These are phyloP conservation scores for Semaprochilodus insignis DNA, from an alignment of 2,797 vertebrate genomes.

Conservation along the genomic window DNA sequence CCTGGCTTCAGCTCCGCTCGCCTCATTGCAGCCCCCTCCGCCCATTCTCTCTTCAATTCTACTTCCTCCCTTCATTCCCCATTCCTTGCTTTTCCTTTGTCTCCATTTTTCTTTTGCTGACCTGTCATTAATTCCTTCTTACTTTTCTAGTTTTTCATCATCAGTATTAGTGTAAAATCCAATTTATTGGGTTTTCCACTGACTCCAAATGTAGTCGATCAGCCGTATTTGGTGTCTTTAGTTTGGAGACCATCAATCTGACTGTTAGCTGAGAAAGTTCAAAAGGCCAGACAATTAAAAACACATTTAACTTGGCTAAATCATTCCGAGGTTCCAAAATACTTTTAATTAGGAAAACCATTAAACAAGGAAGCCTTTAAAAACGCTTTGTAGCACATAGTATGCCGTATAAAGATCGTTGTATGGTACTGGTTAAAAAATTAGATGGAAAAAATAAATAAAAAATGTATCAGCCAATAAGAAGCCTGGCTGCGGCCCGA, in stretches of 20 bases:
- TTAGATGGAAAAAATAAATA: too few relatives aligned
- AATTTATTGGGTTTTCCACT: neutral
- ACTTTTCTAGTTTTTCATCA: neutral
- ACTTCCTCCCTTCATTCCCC: neutral
- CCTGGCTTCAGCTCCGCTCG: conserved; percentile 39
- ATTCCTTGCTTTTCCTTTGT: neutral
- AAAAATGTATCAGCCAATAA: too few relatives aligned
- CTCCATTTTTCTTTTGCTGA: conserved; percentile 16
- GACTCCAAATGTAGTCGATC: neutral
- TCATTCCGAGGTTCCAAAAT: neutral
- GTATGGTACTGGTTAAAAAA: too few relatives aligned
- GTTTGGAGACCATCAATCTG: neutral
- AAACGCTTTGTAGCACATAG: too few relatives aligned
- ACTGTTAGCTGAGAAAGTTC: too few relatives aligned
- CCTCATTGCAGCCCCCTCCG: conserved; percentile 17
- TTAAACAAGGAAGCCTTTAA: too few relatives aligned
- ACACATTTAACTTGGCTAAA: neutral
- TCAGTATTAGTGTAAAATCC: neutral
- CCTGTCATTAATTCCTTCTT: conserved; percentile 22
- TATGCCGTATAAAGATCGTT: too few relatives aligned
- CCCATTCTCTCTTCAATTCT: conserved; percentile 20
- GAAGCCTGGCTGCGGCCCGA: too few relatives aligned
- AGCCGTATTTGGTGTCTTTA: neutral
- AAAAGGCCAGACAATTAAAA: neutral
- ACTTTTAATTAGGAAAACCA: too few relatives aligned